Evolutionary conservation across 2,113 vertebrate species (phyloP).

Genomic region (Pelusios castaneus): DNA sequence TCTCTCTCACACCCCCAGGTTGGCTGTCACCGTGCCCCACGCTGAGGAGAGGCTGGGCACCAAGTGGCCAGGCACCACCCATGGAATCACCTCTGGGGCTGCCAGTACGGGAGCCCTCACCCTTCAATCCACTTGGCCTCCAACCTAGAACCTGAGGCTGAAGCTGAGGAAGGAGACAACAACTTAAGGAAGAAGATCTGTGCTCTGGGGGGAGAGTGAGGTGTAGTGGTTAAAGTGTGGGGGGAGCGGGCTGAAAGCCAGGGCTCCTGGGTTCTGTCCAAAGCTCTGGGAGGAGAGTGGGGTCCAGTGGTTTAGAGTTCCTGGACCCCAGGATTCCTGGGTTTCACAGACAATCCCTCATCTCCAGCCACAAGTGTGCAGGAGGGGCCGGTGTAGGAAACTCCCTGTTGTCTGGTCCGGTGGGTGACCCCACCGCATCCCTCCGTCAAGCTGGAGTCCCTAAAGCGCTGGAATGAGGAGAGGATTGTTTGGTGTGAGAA

Average conservation of each 20-base stretch:
- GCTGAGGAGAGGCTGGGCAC: background rate
- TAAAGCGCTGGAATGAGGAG: constrained; percentile 80
- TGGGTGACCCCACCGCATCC: constrained; percentile 67
- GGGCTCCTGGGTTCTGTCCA: background rate
- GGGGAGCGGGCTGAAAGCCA: background rate
- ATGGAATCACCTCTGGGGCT: background rate
- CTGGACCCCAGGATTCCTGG: background rate
- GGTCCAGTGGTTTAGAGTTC: background rate
- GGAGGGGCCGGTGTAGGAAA: background rate
- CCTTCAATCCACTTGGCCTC: background rate
- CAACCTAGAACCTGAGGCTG: background rate
- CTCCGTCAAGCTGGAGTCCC: constrained; percentile 71
- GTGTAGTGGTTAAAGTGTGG: background rate
- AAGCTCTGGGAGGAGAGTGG: background rate
- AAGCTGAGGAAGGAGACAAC: background rate
- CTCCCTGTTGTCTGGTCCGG: constrained; percentile 64
- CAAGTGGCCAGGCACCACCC: background rate
- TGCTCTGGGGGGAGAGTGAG: background rate
- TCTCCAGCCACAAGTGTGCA: constrained; percentile 58
- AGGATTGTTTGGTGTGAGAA: constrained; percentile 93
- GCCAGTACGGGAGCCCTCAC: background rate
- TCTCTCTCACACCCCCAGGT: constrained; percentile 25
- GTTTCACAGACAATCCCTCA: background rate
- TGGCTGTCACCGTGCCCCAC: background rate
- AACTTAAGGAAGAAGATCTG: background rate